Evolutionary conservation across 2,797 vertebrate genomes (phyloP).

Genomic region (Spinus pinus): DNA sequence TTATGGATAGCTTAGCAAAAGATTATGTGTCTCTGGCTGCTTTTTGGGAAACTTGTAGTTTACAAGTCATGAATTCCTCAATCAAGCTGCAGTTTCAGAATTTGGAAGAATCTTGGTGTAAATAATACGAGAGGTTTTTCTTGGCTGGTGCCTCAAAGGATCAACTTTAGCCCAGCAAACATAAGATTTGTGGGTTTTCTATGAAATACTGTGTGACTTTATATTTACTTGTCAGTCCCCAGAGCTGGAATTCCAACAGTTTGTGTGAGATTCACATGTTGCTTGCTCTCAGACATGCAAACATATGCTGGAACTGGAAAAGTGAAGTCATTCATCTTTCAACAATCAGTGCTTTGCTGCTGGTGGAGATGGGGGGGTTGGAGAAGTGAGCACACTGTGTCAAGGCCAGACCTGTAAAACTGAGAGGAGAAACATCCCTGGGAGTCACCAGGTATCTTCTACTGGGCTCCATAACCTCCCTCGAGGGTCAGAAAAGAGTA

Average conservation of each 20-base stretch:
- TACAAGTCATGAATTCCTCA: not conserved
- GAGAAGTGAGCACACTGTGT: not conserved
- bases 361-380: not conserved
- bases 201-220: slow-evolving; percentile 7
- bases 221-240: slow-evolving; percentile 28
- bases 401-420: not conserved
- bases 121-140: not conserved
- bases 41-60: not conserved
- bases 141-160: not conserved
- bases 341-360: slow-evolving; percentile 15
- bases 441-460: not conserved
- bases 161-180: not conserved
- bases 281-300: slow-evolving; percentile 41
- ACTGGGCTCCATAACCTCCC: not conserved
- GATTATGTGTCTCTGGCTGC: not conserved
- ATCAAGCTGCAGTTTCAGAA: not conserved
- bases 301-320: slow-evolving; percentile 21
- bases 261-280: slow-evolving; percentile 54
- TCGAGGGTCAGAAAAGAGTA: not conserved
- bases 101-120: not conserved
- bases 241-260: slow-evolving; percentile 37
- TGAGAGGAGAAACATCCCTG: not conserved
- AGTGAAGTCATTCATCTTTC: slow-evolving; percentile 35
- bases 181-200: slow-evolving; percentile 7
- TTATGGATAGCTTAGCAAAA: not conserved